phyloP scores from a whole-genome alignment of 2,113 vertebrate genomes.

The Halcyon malimbica region DNA sequence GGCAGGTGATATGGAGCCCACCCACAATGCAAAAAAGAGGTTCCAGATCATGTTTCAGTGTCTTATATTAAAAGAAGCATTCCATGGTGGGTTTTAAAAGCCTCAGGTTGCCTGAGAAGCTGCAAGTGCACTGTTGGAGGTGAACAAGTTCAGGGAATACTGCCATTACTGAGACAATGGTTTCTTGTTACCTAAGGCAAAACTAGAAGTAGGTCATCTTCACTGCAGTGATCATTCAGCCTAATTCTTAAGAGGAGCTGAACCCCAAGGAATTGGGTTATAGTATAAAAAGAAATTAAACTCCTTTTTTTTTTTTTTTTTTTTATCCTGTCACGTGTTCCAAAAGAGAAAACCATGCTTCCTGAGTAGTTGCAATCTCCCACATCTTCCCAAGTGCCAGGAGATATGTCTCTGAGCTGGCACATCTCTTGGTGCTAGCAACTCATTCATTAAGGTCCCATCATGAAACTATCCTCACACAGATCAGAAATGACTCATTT shows the following conservation, averaged over 20 bases:
- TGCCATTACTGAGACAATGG: background rate
- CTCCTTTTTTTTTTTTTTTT: background rate
- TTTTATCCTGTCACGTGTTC: background rate
- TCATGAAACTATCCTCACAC: background rate
- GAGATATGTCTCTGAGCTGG: background rate
- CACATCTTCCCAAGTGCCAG: background rate
- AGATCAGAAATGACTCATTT: background rate
- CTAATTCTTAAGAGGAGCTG: background rate
- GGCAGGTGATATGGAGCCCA: background rate
- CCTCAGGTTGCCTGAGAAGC: background rate
- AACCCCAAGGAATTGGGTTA: conserved; percentile 11
- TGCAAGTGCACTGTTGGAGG: background rate
- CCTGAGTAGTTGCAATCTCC: background rate
- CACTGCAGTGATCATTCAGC: background rate
- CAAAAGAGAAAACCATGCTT: conserved; percentile 25
- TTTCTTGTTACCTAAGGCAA: conserved; percentile 16
- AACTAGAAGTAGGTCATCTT: conserved; percentile 43
- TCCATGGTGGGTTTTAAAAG: background rate
- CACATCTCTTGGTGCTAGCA: background rate
- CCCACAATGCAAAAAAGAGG: background rate
- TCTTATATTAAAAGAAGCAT: background rate
- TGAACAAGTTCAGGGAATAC: background rate
- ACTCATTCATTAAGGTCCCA: background rate
- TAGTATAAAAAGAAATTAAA: background rate
- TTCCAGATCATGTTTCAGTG: background rate